Base-by-base conservation (phyloP, 2,113 vertebrate species). In the Hippoglossus stenolepis region DNA sequence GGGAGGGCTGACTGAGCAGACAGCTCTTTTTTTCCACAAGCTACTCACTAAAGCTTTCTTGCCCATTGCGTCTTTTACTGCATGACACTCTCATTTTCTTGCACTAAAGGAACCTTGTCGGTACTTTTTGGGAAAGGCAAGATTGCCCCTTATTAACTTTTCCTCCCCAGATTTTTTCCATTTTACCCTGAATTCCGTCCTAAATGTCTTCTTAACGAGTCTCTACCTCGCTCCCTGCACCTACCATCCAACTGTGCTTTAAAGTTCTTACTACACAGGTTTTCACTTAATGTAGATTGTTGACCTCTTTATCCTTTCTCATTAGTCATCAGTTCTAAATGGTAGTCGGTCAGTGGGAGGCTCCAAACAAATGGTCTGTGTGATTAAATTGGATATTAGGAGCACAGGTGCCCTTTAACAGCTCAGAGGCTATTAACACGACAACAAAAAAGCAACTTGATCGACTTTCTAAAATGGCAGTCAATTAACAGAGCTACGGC, bases 391-490 rank as follows among this genome's bases (percentile, higher is more conserved):
- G 43, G 76, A 84, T 82, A 77, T 83, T 69, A 23, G 75, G 77
- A 2, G 74, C 4, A 18, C 70, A 70, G 66, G 71, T 77, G 78
- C 87, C 87, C 85, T 91, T 92, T 90, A 89, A 85, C 69, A 47
- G 80, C 72, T 70, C 84, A 65, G 54, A 78, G 71, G 80, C 89
- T 86, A 87, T 92, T 91, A 92, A 90, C 87, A 85, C 74, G 77
- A 91, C 87, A 91, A 91, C 83, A 69, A 87, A 91, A 92, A 91
- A 90, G 89, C 90, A 90, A 89, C 92, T 7, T 90, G 75, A 90
- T 89, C 86, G 88, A 91, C 90, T 93, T 91, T 91, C 84, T 79
- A 77, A 92, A 92, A 91, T 86, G 80, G 87, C 81, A 90, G 89
- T 85, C 83, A 91, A 90, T 94, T 94, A 93, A 65, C 64, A 56